Conservation (phyloP, 2,797 vertebrate species). For the Lindbergichthys nudifrons region DNA sequence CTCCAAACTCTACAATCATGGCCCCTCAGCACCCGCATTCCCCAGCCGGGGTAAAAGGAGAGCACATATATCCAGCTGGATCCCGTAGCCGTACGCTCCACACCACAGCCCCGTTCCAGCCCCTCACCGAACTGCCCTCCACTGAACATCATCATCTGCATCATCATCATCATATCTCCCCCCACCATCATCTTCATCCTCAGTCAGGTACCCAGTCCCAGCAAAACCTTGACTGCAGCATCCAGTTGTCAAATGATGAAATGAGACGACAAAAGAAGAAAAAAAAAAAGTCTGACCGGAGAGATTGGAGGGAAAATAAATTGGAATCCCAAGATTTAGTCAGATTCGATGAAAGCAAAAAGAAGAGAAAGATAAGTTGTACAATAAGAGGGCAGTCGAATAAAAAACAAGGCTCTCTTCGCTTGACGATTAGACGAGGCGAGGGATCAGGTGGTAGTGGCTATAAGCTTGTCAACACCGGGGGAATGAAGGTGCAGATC, state of each 20-base stretch:
- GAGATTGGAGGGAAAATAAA: constrained; percentile 81
- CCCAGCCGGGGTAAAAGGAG: constrained; percentile 86
- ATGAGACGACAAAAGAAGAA: constrained; percentile 85
- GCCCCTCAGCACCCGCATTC: constrained; percentile 86
- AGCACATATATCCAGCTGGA: constrained; percentile 84
- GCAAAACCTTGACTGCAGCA: constrained; percentile 75
- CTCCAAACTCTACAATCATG: constrained; percentile 86
- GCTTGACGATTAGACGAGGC: constrained; percentile 83
- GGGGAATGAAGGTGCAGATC: constrained; percentile 81
- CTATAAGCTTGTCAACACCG: constrained; percentile 84
- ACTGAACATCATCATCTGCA: constrained; percentile 81
- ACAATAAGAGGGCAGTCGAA: constrained; percentile 74
- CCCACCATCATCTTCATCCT: constrained; percentile 85
- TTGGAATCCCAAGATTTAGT: constrained; percentile 78
- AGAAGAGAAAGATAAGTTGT: constrained; percentile 78
- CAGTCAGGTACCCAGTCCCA: constrained; percentile 72
- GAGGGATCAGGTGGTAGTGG: constrained; percentile 80
- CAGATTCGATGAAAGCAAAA: constrained; percentile 77
- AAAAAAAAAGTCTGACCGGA: constrained; percentile 85
- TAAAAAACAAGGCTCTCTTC: constrained; percentile 83
- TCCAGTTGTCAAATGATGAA: constrained; percentile 79
- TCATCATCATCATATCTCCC: constrained; percentile 84
- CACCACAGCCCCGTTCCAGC: constrained; percentile 83
- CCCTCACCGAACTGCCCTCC: constrained; percentile 82
- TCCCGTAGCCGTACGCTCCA: constrained; percentile 81